Percentiles rank a stretch among this genome's conserved stretches.
Evolutionary conservation across 2,888 invertebrate species (phyloP).

Genomic region (Scaptodrosophila latifasciaeformis): DNA sequence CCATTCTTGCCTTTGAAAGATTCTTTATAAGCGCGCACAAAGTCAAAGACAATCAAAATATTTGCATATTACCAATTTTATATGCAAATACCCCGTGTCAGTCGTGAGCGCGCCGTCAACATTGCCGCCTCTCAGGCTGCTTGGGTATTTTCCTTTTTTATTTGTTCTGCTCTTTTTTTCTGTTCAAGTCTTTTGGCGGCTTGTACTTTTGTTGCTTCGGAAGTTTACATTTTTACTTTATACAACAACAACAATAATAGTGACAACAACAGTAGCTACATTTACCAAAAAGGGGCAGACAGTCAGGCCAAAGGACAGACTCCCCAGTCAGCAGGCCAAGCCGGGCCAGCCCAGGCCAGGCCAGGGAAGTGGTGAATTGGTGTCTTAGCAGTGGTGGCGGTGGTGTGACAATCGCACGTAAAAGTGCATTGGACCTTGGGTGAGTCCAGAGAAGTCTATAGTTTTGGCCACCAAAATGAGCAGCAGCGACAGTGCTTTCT

Average conservation of each 20-base stretch:
- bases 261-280: slow-evolving; percentile 25
- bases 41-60: slow-evolving; percentile 74
- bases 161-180: slow-evolving; percentile 33
- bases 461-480: too few relatives aligned
- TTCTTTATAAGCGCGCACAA: slow-evolving; percentile 68
- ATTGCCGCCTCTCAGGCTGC: slow-evolving; percentile 33
- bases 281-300: slow-evolving; percentile 37
- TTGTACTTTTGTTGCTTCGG: slow-evolving; percentile 31
- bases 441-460: neutral
- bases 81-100: slow-evolving; percentile 70
- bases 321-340: slow-evolving; percentile 1
- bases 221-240: slow-evolving; percentile 56
- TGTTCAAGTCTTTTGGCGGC: slow-evolving; percentile 55
- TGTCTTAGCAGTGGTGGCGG: slow-evolving; percentile 24
- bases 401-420: slow-evolving; percentile 65
- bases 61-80: slow-evolving; percentile 73
- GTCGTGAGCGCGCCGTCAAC: slow-evolving; percentile 49
- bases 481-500: too few relatives aligned
- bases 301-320: slow-evolving; percentile 45
- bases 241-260: slow-evolving; percentile 25
- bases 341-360: neutral
- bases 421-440: slow-evolving; percentile 48
- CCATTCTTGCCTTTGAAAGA: slow-evolving; percentile 33
- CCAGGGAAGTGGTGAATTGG: neutral
- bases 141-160: slow-evolving; percentile 12